phyloP scores from a whole-genome alignment of 2,113 vertebrate genomes.

The Platichthys stellatus region DNA sequence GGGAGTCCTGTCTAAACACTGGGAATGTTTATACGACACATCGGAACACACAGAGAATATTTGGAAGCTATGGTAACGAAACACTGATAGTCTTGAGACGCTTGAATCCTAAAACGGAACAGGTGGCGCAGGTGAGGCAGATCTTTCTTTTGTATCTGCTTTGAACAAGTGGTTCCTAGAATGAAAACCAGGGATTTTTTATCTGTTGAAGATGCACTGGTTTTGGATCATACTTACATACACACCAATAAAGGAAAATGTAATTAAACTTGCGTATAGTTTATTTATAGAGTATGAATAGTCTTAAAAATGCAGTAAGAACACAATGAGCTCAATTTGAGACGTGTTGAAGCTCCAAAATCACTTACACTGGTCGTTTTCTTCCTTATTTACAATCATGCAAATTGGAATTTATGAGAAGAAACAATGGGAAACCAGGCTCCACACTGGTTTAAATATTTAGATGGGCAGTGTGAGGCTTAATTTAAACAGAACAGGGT shows the following conservation, averaged over 20 bases:
- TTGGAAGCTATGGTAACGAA: neutral
- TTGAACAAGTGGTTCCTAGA: neutral
- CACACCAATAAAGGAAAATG: neutral
- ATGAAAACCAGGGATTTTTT: neutral
- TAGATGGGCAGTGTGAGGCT: constrained; percentile 20
- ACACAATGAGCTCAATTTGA: neutral
- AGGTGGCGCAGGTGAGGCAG: neutral
- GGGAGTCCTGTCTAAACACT: neutral
- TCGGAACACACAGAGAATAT: neutral
- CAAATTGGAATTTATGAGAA: constrained; percentile 16
- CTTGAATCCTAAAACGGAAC: neutral
- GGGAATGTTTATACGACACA: neutral
- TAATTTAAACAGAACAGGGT: constrained; percentile 15
- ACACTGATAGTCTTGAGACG: neutral
- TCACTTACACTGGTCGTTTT: neutral
- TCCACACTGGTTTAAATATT: constrained; percentile 40
- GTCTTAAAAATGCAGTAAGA: neutral
- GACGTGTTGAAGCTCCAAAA: constrained; percentile 5
- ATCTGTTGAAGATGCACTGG: neutral
- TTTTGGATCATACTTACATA: neutral
- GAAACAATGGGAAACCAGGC: neutral
- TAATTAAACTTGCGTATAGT: neutral
- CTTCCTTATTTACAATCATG: constrained; percentile 22
- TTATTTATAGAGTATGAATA: neutral
- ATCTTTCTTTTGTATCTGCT: neutral